phyloP scores from a whole-genome alignment of 2,888 invertebrate genomes.

The Tipula vernalis region DNA sequence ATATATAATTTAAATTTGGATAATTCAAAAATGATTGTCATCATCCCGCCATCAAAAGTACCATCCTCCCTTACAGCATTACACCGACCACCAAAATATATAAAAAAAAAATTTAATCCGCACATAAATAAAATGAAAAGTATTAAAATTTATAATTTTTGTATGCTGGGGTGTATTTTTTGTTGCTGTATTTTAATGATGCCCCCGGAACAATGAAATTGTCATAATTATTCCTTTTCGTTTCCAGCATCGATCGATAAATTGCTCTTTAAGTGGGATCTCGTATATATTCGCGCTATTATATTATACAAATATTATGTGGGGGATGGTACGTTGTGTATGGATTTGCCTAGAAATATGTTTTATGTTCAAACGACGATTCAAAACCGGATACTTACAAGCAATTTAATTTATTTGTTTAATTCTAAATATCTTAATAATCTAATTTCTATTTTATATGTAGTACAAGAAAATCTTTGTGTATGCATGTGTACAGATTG shows the following conservation, averaged over 20 bases:
- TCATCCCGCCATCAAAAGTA: neutral
- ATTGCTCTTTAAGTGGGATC: neutral
- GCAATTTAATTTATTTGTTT: neutral
- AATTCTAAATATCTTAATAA: neutral
- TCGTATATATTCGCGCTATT: too few species aligned
- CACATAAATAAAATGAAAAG: neutral
- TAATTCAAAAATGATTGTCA: neutral
- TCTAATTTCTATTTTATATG: neutral
- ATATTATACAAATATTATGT: neutral
- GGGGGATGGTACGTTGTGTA: neutral
- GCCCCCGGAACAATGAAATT: neutral
- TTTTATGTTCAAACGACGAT: neutral
- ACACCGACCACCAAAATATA: neutral
- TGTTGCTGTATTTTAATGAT: neutral
- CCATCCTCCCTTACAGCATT: neutral
- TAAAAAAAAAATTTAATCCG: neutral
- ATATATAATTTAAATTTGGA: neutral
- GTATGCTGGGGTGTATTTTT: neutral
- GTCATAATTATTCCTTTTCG: neutral
- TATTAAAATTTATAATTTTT: neutral
- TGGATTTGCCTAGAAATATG: neutral
- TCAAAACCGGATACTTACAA: neutral
- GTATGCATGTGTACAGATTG: neutral
- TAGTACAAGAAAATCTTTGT: neutral
- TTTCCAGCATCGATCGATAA: neutral